Conservation (phyloP, 1,140 invertebrate species). For the Penaeus vannamei region DNA sequence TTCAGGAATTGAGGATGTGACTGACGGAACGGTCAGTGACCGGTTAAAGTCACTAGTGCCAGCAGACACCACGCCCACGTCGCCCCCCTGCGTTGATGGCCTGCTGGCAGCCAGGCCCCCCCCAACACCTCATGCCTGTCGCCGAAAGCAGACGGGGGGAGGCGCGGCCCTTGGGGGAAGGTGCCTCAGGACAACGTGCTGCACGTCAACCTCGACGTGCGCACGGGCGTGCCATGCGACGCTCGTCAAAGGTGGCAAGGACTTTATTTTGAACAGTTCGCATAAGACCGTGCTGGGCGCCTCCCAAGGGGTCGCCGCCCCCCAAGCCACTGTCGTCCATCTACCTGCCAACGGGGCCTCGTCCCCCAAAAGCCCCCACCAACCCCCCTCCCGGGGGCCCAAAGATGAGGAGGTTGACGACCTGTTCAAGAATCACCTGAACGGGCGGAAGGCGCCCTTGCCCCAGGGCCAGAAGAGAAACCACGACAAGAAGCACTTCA, state of each 20-base stretch:
- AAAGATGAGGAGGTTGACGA: constrained; percentile 46
- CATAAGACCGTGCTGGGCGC: not conserved
- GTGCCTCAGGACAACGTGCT: constrained; percentile 33
- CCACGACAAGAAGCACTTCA: constrained; percentile 36
- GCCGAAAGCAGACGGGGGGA: constrained; percentile 31
- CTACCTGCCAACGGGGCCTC: not conserved
- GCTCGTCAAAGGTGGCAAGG: not conserved
- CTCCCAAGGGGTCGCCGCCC: not conserved
- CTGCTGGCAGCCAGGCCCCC: not conserved
- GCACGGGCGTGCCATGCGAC: constrained; percentile 5
- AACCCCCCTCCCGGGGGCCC: constrained; percentile 19
- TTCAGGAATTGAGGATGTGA: constrained; percentile 26
- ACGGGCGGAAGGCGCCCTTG: not conserved
- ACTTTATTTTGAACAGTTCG: not conserved
- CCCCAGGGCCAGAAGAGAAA: not conserved
- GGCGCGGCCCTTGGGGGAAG: constrained; percentile 1
- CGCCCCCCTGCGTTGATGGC: no score
- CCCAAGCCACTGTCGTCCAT: not conserved
- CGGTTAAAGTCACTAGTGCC: no score
- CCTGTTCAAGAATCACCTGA: constrained; percentile 33
- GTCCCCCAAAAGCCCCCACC: not conserved
- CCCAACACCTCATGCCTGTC: constrained; percentile 24
- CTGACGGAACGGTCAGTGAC: not conserved
- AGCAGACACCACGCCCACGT: no score
- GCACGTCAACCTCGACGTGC: constrained; percentile 50